Evolutionary conservation across 2,888 invertebrate genomes (phyloP).

Genomic region (Adineta ricciae): DNA sequence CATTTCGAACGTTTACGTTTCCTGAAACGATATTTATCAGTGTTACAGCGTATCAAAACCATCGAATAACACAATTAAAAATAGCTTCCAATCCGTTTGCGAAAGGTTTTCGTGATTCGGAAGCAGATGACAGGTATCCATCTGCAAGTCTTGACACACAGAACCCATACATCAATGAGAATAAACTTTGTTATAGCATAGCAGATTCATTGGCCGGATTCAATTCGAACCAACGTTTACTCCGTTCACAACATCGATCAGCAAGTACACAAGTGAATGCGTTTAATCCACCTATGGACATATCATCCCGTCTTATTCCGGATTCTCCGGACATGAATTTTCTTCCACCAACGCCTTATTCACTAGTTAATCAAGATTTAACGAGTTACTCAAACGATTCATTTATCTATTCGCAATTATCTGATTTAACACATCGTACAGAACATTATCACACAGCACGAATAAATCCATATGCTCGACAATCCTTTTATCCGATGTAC

Average conservation of each 20-base stretch:
- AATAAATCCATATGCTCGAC: background rate
- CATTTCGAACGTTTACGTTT: conserved; percentile 67
- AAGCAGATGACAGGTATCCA: conserved; percentile 73
- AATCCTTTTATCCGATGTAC: background rate
- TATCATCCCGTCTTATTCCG: background rate
- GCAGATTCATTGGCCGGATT: conserved; percentile 26
- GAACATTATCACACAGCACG: background rate
- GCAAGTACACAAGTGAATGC: background rate
- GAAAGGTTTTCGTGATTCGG: conserved; percentile 90
- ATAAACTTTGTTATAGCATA: conserved; percentile 24
- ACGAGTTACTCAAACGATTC: conserved; percentile 22
- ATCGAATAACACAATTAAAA: conserved; percentile 88
- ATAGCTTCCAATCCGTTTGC: conserved; percentile 96
- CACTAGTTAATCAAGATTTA: conserved; percentile 2
- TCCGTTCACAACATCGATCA: conserved; percentile 22
- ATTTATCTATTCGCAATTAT: conserved; percentile 26
- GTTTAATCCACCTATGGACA: background rate
- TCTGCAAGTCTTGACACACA: background rate
- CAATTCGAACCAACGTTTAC: conserved; percentile 28
- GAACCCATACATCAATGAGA: too few species aligned
- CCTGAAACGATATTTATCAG: conserved; percentile 89
- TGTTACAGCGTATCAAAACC: conserved; percentile 94
- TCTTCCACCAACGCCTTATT: background rate
- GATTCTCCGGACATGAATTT: background rate
- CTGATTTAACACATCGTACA: background rate